A percentile compares a stretch with the other conserved stretches of the same genome.
Evolutionary conservation across 2,113 vertebrate genomes (phyloP).

Genomic region (Gallinago media): DNA sequence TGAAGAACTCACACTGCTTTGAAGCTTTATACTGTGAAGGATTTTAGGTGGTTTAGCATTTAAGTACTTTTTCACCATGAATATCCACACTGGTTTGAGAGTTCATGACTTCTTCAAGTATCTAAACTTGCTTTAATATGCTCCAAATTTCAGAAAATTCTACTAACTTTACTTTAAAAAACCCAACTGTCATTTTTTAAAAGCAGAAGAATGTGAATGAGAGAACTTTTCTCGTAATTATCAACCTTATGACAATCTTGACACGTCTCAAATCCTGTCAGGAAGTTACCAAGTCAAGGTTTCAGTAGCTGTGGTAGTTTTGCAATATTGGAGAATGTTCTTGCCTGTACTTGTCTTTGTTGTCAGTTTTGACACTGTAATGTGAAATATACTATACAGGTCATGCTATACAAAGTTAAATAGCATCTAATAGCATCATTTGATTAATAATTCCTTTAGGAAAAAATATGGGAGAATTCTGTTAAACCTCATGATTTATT

Average conservation of each 20-base stretch:
- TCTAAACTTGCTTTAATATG: neutral
- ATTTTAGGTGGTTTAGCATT: slow-evolving; percentile 39
- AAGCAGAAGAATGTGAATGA: neutral
- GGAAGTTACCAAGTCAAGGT: neutral
- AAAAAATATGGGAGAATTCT: neutral
- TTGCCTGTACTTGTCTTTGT: neutral
- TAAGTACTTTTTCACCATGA: slow-evolving; percentile 25
- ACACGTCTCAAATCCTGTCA: neutral
- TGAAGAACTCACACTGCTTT: slow-evolving; percentile 41
- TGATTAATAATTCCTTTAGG: neutral
- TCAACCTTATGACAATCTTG: neutral
- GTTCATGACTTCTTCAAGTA: neutral
- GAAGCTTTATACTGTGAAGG: slow-evolving; percentile 26
- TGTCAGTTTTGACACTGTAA: neutral
- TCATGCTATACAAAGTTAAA: neutral
- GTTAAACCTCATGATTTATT: neutral
- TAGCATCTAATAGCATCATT: neutral
- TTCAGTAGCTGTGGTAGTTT: neutral
- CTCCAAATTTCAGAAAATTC: neutral
- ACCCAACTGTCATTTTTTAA: neutral
- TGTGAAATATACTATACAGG: neutral
- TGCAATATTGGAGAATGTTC: neutral
- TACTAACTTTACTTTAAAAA: neutral
- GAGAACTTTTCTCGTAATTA: neutral
- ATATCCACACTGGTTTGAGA: neutral